Evolutionary conservation across 2,113 vertebrate genomes (phyloP).

Genomic region (Chloropsis hardwickii): DNA sequence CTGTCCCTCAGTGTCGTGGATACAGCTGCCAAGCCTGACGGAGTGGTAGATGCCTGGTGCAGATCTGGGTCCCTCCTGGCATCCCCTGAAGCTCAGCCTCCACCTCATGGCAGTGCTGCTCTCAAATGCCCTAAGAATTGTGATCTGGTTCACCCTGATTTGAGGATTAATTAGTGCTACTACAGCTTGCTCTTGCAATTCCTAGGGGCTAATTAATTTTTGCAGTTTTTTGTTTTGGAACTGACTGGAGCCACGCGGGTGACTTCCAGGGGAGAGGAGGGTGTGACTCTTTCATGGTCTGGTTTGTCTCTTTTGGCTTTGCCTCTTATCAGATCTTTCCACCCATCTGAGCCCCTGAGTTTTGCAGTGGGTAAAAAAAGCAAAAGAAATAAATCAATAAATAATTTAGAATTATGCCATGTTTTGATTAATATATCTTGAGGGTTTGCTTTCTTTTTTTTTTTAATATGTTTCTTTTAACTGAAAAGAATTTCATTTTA

Average conservation of each 20-base stretch:
- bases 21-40: background rate
- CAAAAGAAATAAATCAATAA: background rate
- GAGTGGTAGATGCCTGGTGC: fast-evolving
- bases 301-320: background rate
- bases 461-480: background rate
- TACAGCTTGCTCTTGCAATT: background rate
- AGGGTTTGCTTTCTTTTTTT: background rate
- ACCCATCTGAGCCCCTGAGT: background rate
- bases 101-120: background rate
- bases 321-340: background rate
- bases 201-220: background rate
- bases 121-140: background rate
- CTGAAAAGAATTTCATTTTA: background rate
- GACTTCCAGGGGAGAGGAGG: background rate
- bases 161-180: background rate
- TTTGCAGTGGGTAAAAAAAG: background rate
- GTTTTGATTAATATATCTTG: background rate
- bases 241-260: background rate
- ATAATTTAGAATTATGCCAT: background rate
- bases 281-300: fast-evolving
- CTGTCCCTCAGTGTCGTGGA: background rate
- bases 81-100: background rate
- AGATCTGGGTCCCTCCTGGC: background rate
- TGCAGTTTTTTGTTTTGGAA: background rate
- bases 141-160: background rate